Evolutionary conservation across 2,888 invertebrate species (phyloP), one percentile per base, ranked within the genome.

Genomic region (Drosophila mettleri): DNA sequence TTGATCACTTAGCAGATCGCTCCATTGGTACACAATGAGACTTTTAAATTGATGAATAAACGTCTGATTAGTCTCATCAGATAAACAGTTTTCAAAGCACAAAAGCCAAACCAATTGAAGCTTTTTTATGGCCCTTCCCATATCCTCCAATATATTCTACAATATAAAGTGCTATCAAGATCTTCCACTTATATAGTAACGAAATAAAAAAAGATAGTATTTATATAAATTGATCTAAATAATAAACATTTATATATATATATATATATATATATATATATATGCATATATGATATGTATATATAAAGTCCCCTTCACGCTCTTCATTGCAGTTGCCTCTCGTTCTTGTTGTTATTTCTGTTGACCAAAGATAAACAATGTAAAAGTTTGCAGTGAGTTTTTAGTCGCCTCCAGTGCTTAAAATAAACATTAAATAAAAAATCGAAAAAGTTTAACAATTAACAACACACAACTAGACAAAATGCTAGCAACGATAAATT

Each of bases 41-140:
- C 52, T 61, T 62, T 84, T 82, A 80, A 82, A 82, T 84, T 84
- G 75, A 74, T 66, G 81, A 86, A 86, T 84, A 80, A 86, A 70
- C 69, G 77, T 65, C 69, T 73, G 80, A 78, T 80, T 78, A 79
- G 63, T 36, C 62, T 58, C 65, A 51, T 62, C 53, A 58, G 57
- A 69, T 73, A 58, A 62, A 24, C 57, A 61, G 41, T 53, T 58
- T 45, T 39, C 8, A 53, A n/a, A 31, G 46, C 53, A 45, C 43
- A 68, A 46, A 22, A 36, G 36, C 31, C 22, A 62, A 57, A 38
- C 46, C 58, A 43, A 62, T 68, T 74, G 31, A 16, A 31, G 34
- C 34, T 62, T 14, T 60, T 45, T 12, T 33, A 38, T 18, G 24
- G 41, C 14, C 36, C 10, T 10, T 16, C 24, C 12, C 36, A 18